These are phyloP conservation scores for Hoplostethus atlanticus DNA, from an alignment of 2,797 vertebrate genomes.

Conservation along the genomic window DNA sequence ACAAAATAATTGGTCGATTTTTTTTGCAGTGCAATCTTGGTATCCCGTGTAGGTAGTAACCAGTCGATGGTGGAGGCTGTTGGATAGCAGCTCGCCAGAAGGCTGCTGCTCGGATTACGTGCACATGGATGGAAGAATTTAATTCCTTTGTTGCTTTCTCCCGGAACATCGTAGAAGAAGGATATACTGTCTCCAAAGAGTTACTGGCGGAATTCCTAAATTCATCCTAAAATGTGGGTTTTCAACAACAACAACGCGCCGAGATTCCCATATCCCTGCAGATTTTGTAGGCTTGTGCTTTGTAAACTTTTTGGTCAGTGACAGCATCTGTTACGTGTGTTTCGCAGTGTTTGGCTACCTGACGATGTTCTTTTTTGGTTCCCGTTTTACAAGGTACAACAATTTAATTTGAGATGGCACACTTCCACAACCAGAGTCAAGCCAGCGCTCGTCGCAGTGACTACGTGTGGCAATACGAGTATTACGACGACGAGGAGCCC, in stretches of 20 bases:
- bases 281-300: background rate
- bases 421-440: conserved; percentile 75
- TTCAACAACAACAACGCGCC: background rate
- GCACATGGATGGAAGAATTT: conserved; percentile 38
- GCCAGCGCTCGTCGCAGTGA: conserved; percentile 78
- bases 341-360: too few relatives aligned
- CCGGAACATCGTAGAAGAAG: background rate
- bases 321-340: background rate
- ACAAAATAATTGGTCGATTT: too few relatives aligned
- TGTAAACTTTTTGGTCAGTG: conserved; percentile 30
- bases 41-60: conserved; percentile 1
- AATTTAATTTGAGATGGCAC: conserved; percentile 66
- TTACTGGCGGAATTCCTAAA: background rate
- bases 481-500: conserved; percentile 92
- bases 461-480: conserved; percentile 95
- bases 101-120: conserved; percentile 14
- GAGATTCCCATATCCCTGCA: conserved; percentile 1
- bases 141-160: background rate
- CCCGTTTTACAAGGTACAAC: background rate
- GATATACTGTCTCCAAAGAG: background rate
- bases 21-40: conserved; percentile 21
- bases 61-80: conserved; percentile 25
- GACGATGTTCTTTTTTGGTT: background rate
- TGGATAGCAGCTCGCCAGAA: conserved; percentile 15
- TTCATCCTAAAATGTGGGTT: background rate